phyloP scores from a whole-genome alignment of 2,888 invertebrate genomes.

The Sipha maydis region DNA sequence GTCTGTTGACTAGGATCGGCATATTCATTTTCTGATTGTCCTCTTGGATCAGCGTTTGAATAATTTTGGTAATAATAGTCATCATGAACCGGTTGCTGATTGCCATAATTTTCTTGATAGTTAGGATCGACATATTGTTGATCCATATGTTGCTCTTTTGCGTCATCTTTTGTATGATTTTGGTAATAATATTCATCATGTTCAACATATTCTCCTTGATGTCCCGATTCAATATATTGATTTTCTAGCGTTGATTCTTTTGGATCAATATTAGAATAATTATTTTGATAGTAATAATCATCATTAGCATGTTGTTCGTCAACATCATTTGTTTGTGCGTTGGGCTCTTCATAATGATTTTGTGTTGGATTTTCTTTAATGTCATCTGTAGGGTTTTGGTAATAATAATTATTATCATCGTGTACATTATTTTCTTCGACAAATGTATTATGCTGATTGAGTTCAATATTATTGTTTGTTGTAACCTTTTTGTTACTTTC shows the following conservation, averaged over 20 bases:
- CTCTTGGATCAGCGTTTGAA: background rate
- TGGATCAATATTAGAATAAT: slow-evolving; percentile 15
- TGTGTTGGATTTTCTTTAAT: background rate
- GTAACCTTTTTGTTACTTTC: background rate
- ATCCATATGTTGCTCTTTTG: background rate
- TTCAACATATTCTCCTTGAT: background rate
- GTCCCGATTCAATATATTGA: background rate
- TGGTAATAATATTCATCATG: slow-evolving; percentile 42
- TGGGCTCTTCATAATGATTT: slow-evolving; percentile 20
- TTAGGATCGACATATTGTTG: slow-evolving; percentile 13
- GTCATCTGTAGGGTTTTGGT: slow-evolving; percentile 9
- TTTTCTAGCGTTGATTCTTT: slow-evolving; percentile 17
- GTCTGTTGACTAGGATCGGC: background rate
- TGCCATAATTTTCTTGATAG: background rate
- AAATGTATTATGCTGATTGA: background rate
- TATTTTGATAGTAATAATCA: slow-evolving; percentile 32
- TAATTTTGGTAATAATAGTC: slow-evolving; percentile 39
- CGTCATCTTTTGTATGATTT: background rate
- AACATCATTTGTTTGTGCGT: background rate
- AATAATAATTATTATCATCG: slow-evolving; percentile 16
- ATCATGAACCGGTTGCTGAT: background rate
- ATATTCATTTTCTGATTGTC: slow-evolving; percentile 23
- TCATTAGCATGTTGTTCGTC: background rate
- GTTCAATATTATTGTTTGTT: background rate
- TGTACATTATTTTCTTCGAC: background rate